A percentile compares a stretch with the other conserved stretches of the same genome.
Evolutionary conservation across 2,797 vertebrate species (phyloP).

Genomic region (Xyrichtys novacula): DNA sequence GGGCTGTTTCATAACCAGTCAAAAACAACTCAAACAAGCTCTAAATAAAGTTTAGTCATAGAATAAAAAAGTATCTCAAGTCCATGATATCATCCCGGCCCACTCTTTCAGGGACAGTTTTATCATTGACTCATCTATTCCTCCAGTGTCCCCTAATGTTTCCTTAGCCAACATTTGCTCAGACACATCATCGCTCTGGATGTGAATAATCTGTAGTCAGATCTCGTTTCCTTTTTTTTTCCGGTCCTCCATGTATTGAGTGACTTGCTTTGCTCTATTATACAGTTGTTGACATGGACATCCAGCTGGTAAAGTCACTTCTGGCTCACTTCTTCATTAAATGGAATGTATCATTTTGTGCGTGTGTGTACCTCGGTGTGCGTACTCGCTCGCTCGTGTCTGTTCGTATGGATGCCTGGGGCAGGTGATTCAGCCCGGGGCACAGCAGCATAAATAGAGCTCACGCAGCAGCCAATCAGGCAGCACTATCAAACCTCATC

Average conservation of each 20-base stretch:
- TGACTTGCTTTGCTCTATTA: conserved; percentile 47
- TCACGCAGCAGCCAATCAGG: conserved; percentile 76
- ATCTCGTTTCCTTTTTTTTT: conserved; percentile 27
- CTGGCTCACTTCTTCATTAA: conserved; percentile 77
- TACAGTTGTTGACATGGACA: conserved; percentile 66
- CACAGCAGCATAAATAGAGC: conserved; percentile 77
- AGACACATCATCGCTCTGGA: conserved; percentile 33
- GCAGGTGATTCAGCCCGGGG: conserved; percentile 81
- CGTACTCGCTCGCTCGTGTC: conserved; percentile 66
- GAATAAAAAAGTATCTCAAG: neutral
- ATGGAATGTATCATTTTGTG: conserved; percentile 63
- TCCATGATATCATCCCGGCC: conserved; percentile 6
- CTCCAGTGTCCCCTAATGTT: conserved; percentile 34
- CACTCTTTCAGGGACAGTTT: conserved; percentile 24
- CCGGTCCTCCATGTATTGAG: conserved; percentile 36
- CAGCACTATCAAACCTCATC: conserved; percentile 67
- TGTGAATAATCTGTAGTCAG: conserved; percentile 34
- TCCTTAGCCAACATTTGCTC: conserved; percentile 47
- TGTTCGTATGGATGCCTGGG: conserved; percentile 73
- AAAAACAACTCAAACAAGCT: neutral
- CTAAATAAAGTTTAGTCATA: neutral
- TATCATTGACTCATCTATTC: conserved; percentile 35
- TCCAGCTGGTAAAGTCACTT: conserved; percentile 64
- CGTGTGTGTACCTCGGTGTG: conserved; percentile 51
- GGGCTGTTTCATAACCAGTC: neutral